These are phyloP conservation scores for Ophion ellenae DNA, from an alignment of 2,888 invertebrate genomes.

Conservation along the genomic window DNA sequence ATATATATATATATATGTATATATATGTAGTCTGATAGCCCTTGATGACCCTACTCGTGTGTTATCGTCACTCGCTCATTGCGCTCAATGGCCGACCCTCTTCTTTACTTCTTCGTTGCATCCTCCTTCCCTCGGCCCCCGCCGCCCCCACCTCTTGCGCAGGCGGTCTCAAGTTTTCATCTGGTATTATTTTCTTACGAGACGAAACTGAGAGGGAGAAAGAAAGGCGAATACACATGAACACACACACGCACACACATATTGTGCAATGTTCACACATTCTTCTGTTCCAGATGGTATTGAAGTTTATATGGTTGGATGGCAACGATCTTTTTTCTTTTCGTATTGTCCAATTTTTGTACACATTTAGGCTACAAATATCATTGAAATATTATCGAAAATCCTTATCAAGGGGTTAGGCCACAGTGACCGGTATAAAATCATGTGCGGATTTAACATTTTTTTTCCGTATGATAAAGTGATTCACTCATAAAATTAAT, in stretches of 20 bases:
- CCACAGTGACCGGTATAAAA: too few species aligned
- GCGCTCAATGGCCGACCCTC: conserved; percentile 55
- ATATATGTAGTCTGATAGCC: conserved; percentile 69
- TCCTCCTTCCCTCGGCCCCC: background rate
- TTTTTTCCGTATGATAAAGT: too few species aligned
- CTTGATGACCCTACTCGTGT: conserved; percentile 71
- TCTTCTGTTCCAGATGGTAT: too few species aligned
- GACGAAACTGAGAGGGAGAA: background rate
- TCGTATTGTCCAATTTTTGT: background rate
- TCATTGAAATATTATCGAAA: background rate
- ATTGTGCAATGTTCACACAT: too few species aligned
- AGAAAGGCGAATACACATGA: background rate
- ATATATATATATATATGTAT: too few species aligned
- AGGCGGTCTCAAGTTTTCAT: conserved; percentile 17
- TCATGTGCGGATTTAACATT: too few species aligned
- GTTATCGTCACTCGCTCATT: conserved; percentile 72
- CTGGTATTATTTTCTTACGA: conserved; percentile 23
- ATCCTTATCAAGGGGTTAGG: too few species aligned
- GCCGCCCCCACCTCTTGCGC: background rate
- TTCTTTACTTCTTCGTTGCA: conserved; percentile 35
- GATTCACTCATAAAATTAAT: too few species aligned
- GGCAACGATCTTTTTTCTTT: background rate
- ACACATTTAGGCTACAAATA: background rate
- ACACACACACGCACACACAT: too few species aligned
- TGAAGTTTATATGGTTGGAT: too few species aligned